Evolutionary conservation across 2,888 invertebrate species (phyloP).

Genomic region (Smittia aterrima): DNA sequence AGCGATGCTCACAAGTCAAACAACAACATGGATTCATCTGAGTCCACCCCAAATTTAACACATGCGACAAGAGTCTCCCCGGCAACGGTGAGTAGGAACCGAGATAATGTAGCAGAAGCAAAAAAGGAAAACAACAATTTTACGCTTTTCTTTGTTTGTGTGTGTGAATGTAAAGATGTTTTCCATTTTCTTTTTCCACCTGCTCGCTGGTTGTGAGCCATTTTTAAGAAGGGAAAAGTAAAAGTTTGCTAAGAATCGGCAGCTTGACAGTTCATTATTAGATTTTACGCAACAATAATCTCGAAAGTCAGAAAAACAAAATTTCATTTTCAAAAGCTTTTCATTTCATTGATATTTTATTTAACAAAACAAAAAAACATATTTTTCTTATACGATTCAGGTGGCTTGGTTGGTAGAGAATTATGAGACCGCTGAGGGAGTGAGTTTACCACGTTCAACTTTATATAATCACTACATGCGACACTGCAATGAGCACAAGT

Average conservation of each 20-base stretch:
- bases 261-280: not conserved
- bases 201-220: conserved; percentile 42
- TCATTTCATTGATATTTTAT: not conserved
- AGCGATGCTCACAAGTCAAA: conserved; percentile 19
- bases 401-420: conserved; percentile 96
- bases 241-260: not conserved
- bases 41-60: conserved; percentile 62
- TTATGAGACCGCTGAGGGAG: conserved; percentile 95
- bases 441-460: conserved; percentile 89
- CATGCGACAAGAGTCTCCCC: conserved; percentile 82
- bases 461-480: conserved; percentile 95
- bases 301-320: not conserved
- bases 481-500: conserved; percentile 87
- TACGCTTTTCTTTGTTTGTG: conserved; percentile 46
- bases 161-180: conserved; percentile 9
- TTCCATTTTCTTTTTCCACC: conserved; percentile 42
- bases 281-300: not conserved
- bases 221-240: conserved; percentile 38
- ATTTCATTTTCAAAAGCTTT: not conserved
- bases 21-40: conserved; percentile 47
- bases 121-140: conserved; percentile 43
- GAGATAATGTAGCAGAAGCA: too few species aligned
- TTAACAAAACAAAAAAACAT: not conserved
- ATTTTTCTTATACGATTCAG: conserved; percentile 50
- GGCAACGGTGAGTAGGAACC: conserved; percentile 76